Evolutionary conservation across 1,140 invertebrate species (phyloP), one percentile per base, ranked within the genome.

Genomic region (Heliconius congener): DNA sequence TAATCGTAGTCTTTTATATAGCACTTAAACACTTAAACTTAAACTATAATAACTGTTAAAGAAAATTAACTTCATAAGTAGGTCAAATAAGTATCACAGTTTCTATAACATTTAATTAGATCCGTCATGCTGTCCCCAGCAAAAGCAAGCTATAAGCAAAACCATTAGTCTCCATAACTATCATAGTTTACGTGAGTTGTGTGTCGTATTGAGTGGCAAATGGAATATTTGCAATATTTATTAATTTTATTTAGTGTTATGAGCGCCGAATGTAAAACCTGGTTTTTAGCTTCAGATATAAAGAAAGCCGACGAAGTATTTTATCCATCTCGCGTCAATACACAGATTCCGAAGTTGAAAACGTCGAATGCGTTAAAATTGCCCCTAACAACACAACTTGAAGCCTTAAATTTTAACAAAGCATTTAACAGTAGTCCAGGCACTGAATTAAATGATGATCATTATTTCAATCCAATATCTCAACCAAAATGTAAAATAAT

Each of bases 41-140:
- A 60, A 76, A 76, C 50, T 18, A 52, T 27, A 18, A 39, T 74
- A 55, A 52, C 30, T 60, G 11, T 66, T 42, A 70, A 66, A 71
- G 46, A 77, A 77, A 55, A 71, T 30, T 39, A 57, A 2, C 74
- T 30, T 52, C 42, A 52, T 74, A 87, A 88, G 83, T 90, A 78
- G 87, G 73, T 57, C 87, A 88, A 88, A 82, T 84, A 79, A 87
- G 78, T 82, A 87, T 86, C 84, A 86, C 85, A 83, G 75, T 92
- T 87, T 91, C 89, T 90, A 90, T 80, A 83, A 82, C 73, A 83
- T 86, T 86, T 92, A 92, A 93, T 92, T 92, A 87, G 80, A 87
- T 88, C 84, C 85, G 87, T 87, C 79, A 89, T 79, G 80, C 79
- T 83, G 81, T 85, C 84, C 81, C 75, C 83, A 66, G 78, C 77